phyloP scores from a whole-genome alignment of 2,797 vertebrate genomes.

The Peromyscus attwateri region DNA sequence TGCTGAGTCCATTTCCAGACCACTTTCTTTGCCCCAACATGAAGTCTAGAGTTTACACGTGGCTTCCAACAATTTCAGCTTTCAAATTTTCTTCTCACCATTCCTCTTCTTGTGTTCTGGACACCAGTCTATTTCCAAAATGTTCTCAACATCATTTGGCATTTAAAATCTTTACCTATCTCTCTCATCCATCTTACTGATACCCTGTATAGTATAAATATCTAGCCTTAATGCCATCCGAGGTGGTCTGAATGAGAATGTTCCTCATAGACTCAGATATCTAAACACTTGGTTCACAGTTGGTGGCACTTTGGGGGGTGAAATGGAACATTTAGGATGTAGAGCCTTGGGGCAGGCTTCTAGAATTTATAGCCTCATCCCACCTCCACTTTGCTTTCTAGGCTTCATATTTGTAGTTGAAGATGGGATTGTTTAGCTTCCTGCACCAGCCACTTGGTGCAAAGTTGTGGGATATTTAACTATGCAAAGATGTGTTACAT shows the following conservation, averaged over 20 bases:
- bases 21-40: background rate
- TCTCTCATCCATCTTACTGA: background rate
- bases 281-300: background rate
- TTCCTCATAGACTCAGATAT: background rate
- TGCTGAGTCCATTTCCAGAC: background rate
- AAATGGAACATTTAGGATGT: background rate
- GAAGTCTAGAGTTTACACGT: background rate
- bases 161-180: slow-evolving; percentile 27
- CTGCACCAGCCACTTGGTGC: no score
- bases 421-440: no score
- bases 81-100: background rate
- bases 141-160: background rate
- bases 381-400: background rate
- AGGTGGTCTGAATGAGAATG: no score
- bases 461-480: no score
- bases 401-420: background rate
- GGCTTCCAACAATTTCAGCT: background rate
- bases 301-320: background rate
- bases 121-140: background rate
- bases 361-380: background rate
- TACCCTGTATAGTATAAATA: background rate
- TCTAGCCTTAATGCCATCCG: background rate
- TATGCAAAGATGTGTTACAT: no score
- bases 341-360: background rate
- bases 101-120: background rate